phyloP scores from a whole-genome alignment of 2,113 vertebrate genomes.

The Python bivittatus region DNA sequence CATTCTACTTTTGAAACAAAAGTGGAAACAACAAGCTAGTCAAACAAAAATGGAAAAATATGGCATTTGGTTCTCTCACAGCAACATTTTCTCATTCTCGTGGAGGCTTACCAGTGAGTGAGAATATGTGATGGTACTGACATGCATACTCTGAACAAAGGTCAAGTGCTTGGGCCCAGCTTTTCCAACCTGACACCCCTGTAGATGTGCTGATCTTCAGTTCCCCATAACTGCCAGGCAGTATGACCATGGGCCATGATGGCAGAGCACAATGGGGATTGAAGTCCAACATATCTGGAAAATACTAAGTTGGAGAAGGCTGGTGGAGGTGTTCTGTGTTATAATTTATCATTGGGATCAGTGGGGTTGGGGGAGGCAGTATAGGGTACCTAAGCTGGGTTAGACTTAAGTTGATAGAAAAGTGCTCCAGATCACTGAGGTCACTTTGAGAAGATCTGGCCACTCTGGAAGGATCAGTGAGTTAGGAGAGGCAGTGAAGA shows the following conservation, averaged over 20 bases:
- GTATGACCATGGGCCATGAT: no score
- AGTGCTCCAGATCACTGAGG: not conserved
- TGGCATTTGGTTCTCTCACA: not conserved
- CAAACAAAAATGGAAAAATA: not conserved
- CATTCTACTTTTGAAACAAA: no score
- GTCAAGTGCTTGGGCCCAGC: not conserved
- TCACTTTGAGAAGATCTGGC: not conserved
- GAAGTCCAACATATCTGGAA: not conserved
- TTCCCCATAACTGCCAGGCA: not conserved
- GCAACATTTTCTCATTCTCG: no score
- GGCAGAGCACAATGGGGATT: not conserved
- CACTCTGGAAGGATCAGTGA: not conserved
- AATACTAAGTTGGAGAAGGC: not conserved
- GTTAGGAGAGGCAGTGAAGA: not conserved
- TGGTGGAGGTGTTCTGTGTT: not conserved
- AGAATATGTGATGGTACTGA: not conserved
- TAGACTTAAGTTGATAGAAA: not conserved
- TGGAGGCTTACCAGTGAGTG: not conserved
- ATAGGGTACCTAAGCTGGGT: not conserved
- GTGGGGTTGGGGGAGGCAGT: not conserved
- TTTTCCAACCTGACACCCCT: not conserved
- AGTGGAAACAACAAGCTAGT: not conserved
- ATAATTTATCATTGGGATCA: not conserved
- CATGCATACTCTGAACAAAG: not conserved
- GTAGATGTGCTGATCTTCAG: not conserved